Evolutionary conservation across 30 jellyfish, hydroid and myxozoan genomes (phyloP).

Genomic region (Hydractinia echinata): DNA sequence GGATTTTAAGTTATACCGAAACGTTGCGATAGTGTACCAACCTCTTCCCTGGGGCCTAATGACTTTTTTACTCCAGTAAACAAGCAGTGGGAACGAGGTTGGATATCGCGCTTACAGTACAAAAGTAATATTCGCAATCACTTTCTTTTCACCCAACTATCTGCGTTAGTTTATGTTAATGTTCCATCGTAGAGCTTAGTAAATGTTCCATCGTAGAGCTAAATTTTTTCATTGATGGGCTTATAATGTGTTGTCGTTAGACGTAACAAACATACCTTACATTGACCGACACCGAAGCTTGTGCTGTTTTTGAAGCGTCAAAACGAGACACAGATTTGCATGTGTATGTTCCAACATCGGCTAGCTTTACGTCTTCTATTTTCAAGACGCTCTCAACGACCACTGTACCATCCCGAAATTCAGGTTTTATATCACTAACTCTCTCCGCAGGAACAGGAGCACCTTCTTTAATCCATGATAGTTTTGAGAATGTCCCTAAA

Average conservation of each 20-base stretch:
- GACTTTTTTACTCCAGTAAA: too few relatives aligned
- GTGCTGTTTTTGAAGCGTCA: constrained; percentile 19
- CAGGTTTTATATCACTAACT: not conserved
- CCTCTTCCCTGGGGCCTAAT: too few relatives aligned
- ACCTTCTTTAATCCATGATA: constrained; percentile 28
- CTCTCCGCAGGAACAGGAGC: not conserved
- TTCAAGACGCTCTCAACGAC: constrained; percentile 26
- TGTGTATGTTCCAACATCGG: constrained; percentile 25
- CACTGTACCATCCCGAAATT: constrained; percentile 21
- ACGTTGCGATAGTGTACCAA: not conserved
- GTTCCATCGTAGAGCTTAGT: too few relatives aligned
- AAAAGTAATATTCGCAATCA: too few relatives aligned
- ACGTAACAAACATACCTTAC: constrained; percentile 12
- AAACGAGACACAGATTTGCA: constrained; percentile 26
- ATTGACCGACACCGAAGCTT: not conserved
- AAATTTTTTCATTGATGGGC: too few relatives aligned
- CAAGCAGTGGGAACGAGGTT: too few relatives aligned
- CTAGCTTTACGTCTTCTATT: constrained; percentile 18
- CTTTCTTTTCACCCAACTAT: too few relatives aligned
- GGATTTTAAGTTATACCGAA: not conserved
- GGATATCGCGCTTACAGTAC: too few relatives aligned
- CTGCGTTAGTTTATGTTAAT: too few relatives aligned
- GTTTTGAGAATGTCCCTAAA: constrained; percentile 21
- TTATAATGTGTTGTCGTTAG: not conserved
- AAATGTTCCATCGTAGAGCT: too few relatives aligned